These are phyloP conservation scores for Abscondita cerata DNA, from an alignment of 2,888 invertebrate species.

Conservation along the genomic window DNA sequence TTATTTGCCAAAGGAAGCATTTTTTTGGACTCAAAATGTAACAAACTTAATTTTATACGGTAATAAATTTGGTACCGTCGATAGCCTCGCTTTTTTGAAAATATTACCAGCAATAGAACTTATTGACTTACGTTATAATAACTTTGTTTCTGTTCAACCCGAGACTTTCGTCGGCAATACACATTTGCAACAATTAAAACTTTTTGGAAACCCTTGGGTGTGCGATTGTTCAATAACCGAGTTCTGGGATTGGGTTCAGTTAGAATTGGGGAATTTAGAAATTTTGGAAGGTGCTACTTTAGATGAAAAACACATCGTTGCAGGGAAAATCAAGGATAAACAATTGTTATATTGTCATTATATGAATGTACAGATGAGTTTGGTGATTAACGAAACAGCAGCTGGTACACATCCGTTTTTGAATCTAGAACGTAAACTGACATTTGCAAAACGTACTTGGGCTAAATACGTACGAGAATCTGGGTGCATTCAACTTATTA, in stretches of 20 bases:
- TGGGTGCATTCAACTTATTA: conserved; percentile 59
- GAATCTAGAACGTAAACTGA: conserved; percentile 65
- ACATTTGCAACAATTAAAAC: conserved; percentile 66
- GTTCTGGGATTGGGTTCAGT: conserved; percentile 76
- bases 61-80: conserved; percentile 61
- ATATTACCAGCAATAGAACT: conserved; percentile 60
- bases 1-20: conserved; percentile 66
- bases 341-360: conserved; percentile 70
- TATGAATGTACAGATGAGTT: conserved; percentile 62
- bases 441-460: conserved; percentile 71
- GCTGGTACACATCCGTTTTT: conserved; percentile 65
- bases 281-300: conserved; percentile 71
- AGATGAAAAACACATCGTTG: conserved; percentile 67
- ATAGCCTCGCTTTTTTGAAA: conserved; percentile 64
- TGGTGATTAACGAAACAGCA: conserved; percentile 60
- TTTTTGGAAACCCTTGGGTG: conserved; percentile 73
- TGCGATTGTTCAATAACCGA: conserved; percentile 74
- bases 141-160: conserved; percentile 66
- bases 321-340: conserved; percentile 70
- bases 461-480: conserved; percentile 75
- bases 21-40: conserved; percentile 68
- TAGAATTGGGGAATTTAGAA: conserved; percentile 69
- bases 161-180: conserved; percentile 65
- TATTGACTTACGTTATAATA: conserved; percentile 70
- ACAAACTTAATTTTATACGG: conserved; percentile 67